phyloP scores from a whole-genome alignment of 2,797 vertebrate species.

The Gila robusta region DNA sequence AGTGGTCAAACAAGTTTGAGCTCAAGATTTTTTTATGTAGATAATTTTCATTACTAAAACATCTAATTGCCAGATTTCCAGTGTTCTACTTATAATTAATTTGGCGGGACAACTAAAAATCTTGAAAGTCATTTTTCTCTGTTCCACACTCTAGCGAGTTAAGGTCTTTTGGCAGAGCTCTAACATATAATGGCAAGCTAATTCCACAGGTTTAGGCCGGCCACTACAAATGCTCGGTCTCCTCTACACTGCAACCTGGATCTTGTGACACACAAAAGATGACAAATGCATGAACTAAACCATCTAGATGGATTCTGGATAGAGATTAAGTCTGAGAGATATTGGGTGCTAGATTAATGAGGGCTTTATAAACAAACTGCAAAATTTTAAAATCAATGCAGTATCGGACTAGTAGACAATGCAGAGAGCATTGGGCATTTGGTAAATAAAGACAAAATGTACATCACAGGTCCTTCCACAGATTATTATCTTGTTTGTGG shows the following conservation, averaged over 20 bases:
- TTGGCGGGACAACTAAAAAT: too few relatives aligned
- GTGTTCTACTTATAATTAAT: too few relatives aligned
- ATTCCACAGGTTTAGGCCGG: not conserved
- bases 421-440: not conserved
- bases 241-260: not conserved
- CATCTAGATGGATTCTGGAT: not conserved
- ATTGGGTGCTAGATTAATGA: not conserved
- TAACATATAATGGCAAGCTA: not conserved
- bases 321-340: not conserved
- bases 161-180: not conserved
- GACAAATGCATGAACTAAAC: not conserved
- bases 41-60: too few relatives aligned
- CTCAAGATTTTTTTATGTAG: too few relatives aligned
- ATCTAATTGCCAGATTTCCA: too few relatives aligned
- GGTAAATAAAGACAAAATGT: not conserved
- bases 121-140: too few relatives aligned
- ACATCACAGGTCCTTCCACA: not conserved
- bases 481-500: not conserved
- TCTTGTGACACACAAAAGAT: not conserved
- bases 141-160: too few relatives aligned
- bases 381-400: not conserved
- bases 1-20: too few relatives aligned
- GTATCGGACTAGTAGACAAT: not conserved
- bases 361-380: not conserved
- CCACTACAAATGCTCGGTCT: not conserved